A percentile compares a stretch with the other conserved stretches of the same genome.
Conservation (phyloP, 2,797 vertebrate species). For the Takifugu ocellatus region DNA sequence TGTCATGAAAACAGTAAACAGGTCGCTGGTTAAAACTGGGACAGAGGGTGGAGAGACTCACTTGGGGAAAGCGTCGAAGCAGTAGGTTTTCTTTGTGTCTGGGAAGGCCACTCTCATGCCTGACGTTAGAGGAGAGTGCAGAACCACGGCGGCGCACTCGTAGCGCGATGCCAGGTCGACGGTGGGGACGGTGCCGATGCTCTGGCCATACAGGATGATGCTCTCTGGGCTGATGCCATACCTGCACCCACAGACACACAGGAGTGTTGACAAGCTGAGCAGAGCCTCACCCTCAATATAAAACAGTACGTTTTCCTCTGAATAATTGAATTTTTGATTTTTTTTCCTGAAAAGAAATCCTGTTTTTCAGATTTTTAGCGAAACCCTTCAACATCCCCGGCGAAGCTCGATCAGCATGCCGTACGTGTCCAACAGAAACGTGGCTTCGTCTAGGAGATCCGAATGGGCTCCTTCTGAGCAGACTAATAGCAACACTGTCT, state of each 20-base stretch:
- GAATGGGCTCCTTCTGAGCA: no score
- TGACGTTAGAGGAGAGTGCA: constrained; percentile 92
- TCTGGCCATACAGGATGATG: constrained; percentile 92
- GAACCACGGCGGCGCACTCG: constrained; percentile 90
- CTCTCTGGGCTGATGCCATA: constrained; percentile 95
- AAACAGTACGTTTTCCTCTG: no score
- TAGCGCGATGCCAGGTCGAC: constrained; percentile 94
- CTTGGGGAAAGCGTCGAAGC: constrained; percentile 96
- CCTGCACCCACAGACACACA: constrained; percentile 55
- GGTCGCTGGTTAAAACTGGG: background rate
- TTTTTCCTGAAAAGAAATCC: no score
- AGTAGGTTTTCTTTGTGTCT: constrained; percentile 95
- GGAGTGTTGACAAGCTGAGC: background rate
- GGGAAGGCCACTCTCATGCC: constrained; percentile 97
- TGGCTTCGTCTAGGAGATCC: no score
- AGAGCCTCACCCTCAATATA: background rate
- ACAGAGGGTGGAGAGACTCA: constrained; percentile 59
- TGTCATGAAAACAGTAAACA: background rate
- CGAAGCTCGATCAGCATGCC: no score
- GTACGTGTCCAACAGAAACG: no score
- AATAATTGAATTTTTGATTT: no score
- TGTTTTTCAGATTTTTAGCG: no score
- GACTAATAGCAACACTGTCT: background rate
- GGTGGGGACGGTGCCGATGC: constrained; percentile 93
- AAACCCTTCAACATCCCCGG: no score